Conservation (phyloP, 1,140 invertebrate species). For the Drosophila ercepeae region DNA sequence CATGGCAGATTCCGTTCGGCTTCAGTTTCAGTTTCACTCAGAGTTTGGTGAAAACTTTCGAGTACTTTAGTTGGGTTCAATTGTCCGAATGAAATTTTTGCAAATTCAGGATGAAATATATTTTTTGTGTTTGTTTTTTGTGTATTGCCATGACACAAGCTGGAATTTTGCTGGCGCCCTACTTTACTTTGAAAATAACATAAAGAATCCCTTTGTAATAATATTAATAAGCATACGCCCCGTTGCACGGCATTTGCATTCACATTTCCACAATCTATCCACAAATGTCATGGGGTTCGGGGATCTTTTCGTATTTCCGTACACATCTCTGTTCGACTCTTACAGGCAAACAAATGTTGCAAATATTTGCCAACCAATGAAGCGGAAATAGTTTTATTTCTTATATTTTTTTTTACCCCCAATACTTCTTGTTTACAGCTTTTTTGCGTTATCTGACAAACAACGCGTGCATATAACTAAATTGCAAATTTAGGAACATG, state of each 20-base stretch:
- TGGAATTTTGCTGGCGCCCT: background rate
- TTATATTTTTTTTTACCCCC: constrained; percentile 6
- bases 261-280: constrained; percentile 27
- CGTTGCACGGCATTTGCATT: constrained; percentile 25
- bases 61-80: constrained; percentile 21
- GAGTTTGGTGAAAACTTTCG: constrained; percentile 4
- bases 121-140: background rate
- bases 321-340: constrained; percentile 3
- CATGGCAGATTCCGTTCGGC: constrained; percentile 6
- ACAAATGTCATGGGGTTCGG: constrained; percentile 17
- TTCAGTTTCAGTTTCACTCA: constrained; percentile 2
- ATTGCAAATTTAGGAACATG: constrained; percentile 37
- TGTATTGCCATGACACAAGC: background rate
- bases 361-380: constrained; percentile 48
- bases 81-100: constrained; percentile 25
- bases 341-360: constrained; percentile 25
- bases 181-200: background rate
- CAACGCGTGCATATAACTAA: background rate
- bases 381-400: constrained; percentile 47
- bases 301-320: background rate
- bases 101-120: constrained; percentile 3
- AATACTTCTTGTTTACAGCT: constrained; percentile 27
- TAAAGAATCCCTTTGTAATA: constrained; percentile 27
- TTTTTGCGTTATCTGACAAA: constrained; percentile 3
- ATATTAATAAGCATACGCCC: constrained; percentile 60